Conservation (phyloP, 2,888 invertebrate species). For the Orthosia incerta region DNA sequence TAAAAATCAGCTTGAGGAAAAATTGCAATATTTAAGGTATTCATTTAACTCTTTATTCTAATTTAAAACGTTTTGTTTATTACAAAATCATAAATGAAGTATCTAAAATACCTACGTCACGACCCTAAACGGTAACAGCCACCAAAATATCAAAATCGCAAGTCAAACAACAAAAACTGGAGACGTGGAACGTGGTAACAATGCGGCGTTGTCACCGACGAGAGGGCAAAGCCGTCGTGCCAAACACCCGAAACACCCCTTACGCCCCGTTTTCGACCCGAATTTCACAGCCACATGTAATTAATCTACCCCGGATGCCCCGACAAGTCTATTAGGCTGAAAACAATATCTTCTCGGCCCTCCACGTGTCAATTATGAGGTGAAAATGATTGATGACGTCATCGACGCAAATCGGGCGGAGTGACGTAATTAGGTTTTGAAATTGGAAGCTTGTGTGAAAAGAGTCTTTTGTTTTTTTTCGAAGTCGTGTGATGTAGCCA, state of each 20-base stretch:
- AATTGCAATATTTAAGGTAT: background rate
- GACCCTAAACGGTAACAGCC: slow-evolving; percentile 8
- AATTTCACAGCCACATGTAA: slow-evolving; percentile 75
- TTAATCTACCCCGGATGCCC: slow-evolving; percentile 79
- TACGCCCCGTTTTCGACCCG: slow-evolving; percentile 46
- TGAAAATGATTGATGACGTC: slow-evolving; percentile 79
- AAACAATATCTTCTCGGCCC: slow-evolving; percentile 78
- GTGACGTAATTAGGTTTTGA: slow-evolving; percentile 64
- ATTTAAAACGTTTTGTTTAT: too few relatives aligned
- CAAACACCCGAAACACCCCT: slow-evolving; percentile 53
- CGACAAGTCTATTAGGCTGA: slow-evolving; percentile 82
- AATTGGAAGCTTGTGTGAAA: slow-evolving; percentile 53
- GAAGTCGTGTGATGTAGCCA: background rate
- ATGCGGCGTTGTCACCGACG: slow-evolving; percentile 77
- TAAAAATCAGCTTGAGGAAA: background rate
- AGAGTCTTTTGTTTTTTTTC: slow-evolving; percentile 6
- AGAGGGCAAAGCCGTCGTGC: slow-evolving; percentile 47
- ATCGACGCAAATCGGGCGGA: slow-evolving; percentile 67
- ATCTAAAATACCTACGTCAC: background rate
- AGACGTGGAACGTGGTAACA: slow-evolving; percentile 79
- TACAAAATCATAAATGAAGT: too few relatives aligned
- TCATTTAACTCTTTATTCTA: background rate
- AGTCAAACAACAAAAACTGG: slow-evolving; percentile 69
- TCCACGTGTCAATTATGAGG: slow-evolving; percentile 80
- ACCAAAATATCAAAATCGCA: slow-evolving; percentile 40